Base-by-base conservation (phyloP, 2,113 vertebrate species). In the Empidonax alnorum region DNA sequence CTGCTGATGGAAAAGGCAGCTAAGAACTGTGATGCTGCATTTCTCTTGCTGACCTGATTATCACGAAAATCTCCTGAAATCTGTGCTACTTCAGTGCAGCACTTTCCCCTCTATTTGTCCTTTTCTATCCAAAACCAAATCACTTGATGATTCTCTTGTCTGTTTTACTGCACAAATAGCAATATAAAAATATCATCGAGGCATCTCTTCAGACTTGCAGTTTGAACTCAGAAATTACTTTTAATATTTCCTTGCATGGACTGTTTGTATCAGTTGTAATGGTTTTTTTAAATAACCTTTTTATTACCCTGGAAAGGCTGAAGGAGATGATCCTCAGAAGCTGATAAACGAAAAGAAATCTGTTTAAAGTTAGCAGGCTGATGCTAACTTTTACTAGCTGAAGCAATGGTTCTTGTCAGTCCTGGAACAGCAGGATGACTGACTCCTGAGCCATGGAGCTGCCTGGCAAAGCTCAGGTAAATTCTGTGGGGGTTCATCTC, bases 301-400 rank as follows among this genome's bases (percentile, higher is more conserved):
- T 93, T 89, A 84, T 89, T 91, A 56, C 58, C 35, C 52, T 84
- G 84, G 72, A 94, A 73, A 52, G 87, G 49, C 53, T 80, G 90
- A 77, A 84, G 84, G 76, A 91, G 55, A 87, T 93, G 73, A 66
- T 93, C 65, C 50, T 89, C 77, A 73, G 87, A 87, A 83, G 55
- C 14, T 89, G 87, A 90, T 83, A 94, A 94, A 84, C 30, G 46
- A 24, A 42, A 89, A 85, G 33, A 50, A 93, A 74, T 68, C 62
- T 85, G 61, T 83, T 37, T 84, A 79, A 75, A 86, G 58, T 55
- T 3, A 12, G 41, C 10, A 44, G 77, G 72, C 53, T 35, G 59
- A 77, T 44, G 68, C 44, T 76, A 24, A 62, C 35, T 65, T 67
- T 63, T 58, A 52, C 65, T 61, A 74, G 68, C 74, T 84, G 24